Percentiles rank a stretch among this genome's conserved stretches.
phyloP scores from a whole-genome alignment of 2,888 invertebrate species.

The Lithophane semibrunnea region DNA sequence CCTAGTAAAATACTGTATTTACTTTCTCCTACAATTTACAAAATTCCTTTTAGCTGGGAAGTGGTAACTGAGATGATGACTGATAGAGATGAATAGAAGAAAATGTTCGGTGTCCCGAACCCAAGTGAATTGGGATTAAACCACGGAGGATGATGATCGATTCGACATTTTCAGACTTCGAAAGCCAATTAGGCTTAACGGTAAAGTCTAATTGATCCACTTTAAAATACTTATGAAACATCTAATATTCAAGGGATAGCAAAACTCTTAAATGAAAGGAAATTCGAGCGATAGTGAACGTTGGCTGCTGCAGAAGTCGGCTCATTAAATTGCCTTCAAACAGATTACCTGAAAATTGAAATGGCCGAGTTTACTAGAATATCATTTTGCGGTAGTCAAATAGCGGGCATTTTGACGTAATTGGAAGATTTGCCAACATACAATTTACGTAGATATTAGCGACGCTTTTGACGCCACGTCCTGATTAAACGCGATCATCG shows the following conservation, averaged over 20 bases:
- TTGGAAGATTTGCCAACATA: background rate
- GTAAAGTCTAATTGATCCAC: background rate
- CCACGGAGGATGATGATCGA: background rate
- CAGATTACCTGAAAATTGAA: conserved; percentile 13
- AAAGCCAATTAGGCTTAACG: background rate
- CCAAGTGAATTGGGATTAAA: background rate
- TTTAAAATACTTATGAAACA: conserved; percentile 7
- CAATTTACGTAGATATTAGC: background rate
- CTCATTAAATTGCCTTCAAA: conserved; percentile 35
- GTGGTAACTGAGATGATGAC: background rate
- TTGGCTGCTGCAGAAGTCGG: conserved; percentile 23
- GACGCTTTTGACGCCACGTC: background rate
- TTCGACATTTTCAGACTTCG: background rate
- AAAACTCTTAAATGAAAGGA: conserved; percentile 8
- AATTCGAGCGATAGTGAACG: conserved; percentile 11
- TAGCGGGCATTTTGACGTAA: background rate
- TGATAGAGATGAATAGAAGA: background rate
- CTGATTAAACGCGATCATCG: too few species aligned
- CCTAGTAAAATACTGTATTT: background rate
- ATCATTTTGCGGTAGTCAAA: background rate
- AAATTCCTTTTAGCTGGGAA: background rate
- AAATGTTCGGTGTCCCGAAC: background rate
- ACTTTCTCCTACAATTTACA: background rate
- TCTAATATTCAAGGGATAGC: background rate
- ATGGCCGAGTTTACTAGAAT: conserved; percentile 7